These are phyloP conservation scores for Sesia bembeciformis DNA, from an alignment of 2,888 invertebrate species.

Conservation along the genomic window DNA sequence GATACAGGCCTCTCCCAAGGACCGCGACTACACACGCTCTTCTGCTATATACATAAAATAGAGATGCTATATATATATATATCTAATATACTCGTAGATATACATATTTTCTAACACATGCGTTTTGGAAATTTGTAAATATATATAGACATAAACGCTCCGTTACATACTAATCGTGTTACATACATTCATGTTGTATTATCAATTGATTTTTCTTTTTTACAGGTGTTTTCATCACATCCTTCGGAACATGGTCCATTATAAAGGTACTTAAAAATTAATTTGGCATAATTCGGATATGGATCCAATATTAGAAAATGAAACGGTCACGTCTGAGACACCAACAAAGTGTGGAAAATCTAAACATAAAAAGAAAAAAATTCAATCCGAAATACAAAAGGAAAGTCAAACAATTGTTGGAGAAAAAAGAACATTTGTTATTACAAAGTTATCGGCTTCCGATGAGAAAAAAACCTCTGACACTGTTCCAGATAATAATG, in stretches of 20 bases:
- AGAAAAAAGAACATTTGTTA: slow-evolving; percentile 57
- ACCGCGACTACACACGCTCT: too few species aligned
- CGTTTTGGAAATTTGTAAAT: too few species aligned
- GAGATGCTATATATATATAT: too few species aligned
- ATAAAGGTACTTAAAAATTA: slow-evolving; percentile 34
- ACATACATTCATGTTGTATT: too few species aligned
- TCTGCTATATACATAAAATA: too few species aligned
- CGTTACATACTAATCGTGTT: too few species aligned
- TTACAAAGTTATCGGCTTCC: slow-evolving; percentile 51
- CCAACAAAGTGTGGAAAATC: slow-evolving; percentile 55
- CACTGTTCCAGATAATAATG: slow-evolving; percentile 47
- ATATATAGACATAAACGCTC: too few species aligned
- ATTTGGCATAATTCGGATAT: slow-evolving; percentile 31
- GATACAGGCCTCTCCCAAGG: too few species aligned
- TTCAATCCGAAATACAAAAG: slow-evolving; percentile 32
- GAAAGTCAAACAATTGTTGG: slow-evolving; percentile 60
- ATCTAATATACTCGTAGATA: too few species aligned
- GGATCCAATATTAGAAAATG: slow-evolving; percentile 72
- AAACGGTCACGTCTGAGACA: slow-evolving; percentile 52
- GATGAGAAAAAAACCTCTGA: slow-evolving; percentile 45
- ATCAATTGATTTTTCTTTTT: slow-evolving; percentile 19
- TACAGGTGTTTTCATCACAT: slow-evolving; percentile 41
- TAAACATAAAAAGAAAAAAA: slow-evolving; percentile 60
- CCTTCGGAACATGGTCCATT: slow-evolving; percentile 45
- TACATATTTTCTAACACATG: too few species aligned